Percentiles rank a stretch among this genome's conserved stretches.
Evolutionary conservation across 2,888 invertebrate species (phyloP).

Genomic region (Drosophila nr. perissopoda): DNA sequence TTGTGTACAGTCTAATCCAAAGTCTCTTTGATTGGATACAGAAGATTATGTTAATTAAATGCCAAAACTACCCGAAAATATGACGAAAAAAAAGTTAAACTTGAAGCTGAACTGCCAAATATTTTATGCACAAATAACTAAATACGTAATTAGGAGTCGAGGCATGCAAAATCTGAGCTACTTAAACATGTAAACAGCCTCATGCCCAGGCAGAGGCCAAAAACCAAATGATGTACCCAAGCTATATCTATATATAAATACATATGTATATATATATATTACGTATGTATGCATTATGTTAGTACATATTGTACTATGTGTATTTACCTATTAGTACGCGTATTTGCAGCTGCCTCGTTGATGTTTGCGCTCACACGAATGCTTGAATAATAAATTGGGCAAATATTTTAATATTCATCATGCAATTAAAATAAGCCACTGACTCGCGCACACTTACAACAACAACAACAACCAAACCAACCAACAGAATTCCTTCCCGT

Average conservation of each 20-base stretch:
- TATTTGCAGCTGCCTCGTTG: slow-evolving; percentile 29
- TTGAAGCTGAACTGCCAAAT: slow-evolving; percentile 26
- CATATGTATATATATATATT: slow-evolving; percentile 10
- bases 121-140: slow-evolving; percentile 71
- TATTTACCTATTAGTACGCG: slow-evolving; percentile 3
- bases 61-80: slow-evolving; percentile 41
- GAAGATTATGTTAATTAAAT: slow-evolving; percentile 62
- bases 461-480: slow-evolving; percentile 8
- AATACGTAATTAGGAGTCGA: slow-evolving; percentile 55
- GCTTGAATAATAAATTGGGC: slow-evolving; percentile 82
- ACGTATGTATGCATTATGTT: not conserved
- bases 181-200: slow-evolving; percentile 56
- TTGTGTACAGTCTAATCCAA: not conserved
- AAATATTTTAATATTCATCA: slow-evolving; percentile 83
- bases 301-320: not conserved
- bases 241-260: slow-evolving; percentile 11
- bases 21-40: slow-evolving; percentile 21
- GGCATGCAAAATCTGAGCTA: slow-evolving; percentile 41
- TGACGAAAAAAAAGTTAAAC: slow-evolving; percentile 22
- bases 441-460: slow-evolving; percentile 38
- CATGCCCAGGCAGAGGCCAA: slow-evolving; percentile 23
- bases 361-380: slow-evolving; percentile 63
- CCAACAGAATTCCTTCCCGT: slow-evolving; percentile 6
- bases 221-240: slow-evolving; percentile 36
- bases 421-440: slow-evolving; percentile 81